These are phyloP conservation scores for Lithophane semibrunnea DNA, from an alignment of 2,888 invertebrate genomes.

Conservation along the genomic window DNA sequence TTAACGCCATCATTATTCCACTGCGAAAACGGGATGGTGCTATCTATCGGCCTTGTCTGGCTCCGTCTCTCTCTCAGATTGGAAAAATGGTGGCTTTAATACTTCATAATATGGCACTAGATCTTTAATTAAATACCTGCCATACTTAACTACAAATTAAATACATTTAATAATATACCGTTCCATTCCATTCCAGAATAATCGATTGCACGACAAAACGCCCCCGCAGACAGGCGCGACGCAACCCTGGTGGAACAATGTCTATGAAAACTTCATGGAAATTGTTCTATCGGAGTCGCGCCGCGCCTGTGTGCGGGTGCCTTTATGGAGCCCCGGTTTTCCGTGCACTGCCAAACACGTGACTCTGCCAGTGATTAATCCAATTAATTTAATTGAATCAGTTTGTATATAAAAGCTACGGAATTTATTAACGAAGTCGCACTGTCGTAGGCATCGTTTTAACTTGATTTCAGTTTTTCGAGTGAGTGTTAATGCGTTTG, in stretches of 20 bases:
- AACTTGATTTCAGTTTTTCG: slow-evolving; percentile 35
- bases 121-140: slow-evolving; percentile 5
- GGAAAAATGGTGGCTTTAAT: too few species aligned
- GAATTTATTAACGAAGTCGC: slow-evolving; percentile 47
- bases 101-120: too few species aligned
- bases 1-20: too few species aligned
- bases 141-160: neutral
- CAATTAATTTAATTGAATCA: slow-evolving; percentile 68
- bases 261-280: too few species aligned
- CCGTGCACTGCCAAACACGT: slow-evolving; percentile 47
- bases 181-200: slow-evolving; percentile 14
- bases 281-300: too few species aligned
- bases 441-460: slow-evolving; percentile 4
- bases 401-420: slow-evolving; percentile 51
- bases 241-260: neutral
- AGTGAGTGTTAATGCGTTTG: slow-evolving; percentile 13
- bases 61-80: too few species aligned
- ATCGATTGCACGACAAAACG: slow-evolving; percentile 12
- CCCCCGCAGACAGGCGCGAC: neutral
- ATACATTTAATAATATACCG: neutral
- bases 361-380: slow-evolving; percentile 55
- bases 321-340: slow-evolving; percentile 18
- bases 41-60: too few species aligned
- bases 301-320: neutral
- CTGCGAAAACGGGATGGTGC: too few species aligned